These are phyloP conservation scores for Pogonocichla stellata DNA, from an alignment of 2,113 vertebrate genomes.

Conservation along the genomic window DNA sequence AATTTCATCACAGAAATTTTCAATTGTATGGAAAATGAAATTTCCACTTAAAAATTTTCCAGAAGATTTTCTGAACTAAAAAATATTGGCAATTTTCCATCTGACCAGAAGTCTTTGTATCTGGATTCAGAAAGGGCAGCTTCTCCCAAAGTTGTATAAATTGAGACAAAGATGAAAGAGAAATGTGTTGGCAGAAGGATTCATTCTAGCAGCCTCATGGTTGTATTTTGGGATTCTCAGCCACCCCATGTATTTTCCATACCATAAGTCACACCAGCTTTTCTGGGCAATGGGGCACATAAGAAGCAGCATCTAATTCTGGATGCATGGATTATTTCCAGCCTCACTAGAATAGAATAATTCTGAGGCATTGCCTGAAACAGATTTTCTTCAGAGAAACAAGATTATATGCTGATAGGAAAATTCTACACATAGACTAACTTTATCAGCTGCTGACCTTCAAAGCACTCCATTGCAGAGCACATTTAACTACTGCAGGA, in stretches of 20 bases:
- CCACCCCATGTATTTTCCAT: neutral
- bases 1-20: neutral
- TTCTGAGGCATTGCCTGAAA: neutral
- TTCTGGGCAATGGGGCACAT: neutral
- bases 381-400: neutral
- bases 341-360: neutral
- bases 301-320: neutral
- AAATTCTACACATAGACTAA: neutral
- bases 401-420: neutral
- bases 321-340: neutral
- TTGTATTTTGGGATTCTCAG: neutral
- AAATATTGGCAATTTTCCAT: neutral
- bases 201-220: neutral
- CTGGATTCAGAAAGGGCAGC: neutral
- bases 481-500: neutral
- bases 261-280: neutral
- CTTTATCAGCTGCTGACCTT: neutral
- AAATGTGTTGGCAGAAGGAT: neutral
- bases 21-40: neutral
- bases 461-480: neutral
- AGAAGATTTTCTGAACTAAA: neutral
- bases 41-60: neutral
- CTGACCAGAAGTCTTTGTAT: neutral
- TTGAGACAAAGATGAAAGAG: neutral
- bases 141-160: neutral